Evolutionary conservation across 2,888 invertebrate species (phyloP).

Genomic region (Pollenia labialis): DNA sequence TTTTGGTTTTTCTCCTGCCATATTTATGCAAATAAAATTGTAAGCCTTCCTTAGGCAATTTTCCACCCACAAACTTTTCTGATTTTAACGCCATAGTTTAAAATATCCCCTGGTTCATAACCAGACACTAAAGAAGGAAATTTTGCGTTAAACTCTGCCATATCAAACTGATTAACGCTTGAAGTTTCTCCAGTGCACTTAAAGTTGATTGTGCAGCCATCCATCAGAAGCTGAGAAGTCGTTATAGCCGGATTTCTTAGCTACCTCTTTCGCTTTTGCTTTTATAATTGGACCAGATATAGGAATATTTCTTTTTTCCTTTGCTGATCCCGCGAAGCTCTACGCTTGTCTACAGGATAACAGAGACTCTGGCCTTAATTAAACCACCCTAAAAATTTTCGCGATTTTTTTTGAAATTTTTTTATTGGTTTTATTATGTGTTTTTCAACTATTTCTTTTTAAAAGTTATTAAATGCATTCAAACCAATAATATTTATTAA

Average conservation of each 20-base stretch:
- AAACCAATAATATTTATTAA: too few species aligned
- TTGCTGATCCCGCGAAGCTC: too few species aligned
- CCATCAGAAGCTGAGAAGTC: conserved; percentile 47
- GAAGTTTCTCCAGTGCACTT: conserved; percentile 53
- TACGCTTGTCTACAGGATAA: too few species aligned
- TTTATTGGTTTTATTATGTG: too few species aligned
- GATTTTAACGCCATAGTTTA: too few species aligned
- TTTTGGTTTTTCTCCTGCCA: too few species aligned
- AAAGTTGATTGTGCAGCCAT: conserved; percentile 53
- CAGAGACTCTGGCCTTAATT: too few species aligned
- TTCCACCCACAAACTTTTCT: too few species aligned
- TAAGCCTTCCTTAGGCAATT: conserved; percentile 76
- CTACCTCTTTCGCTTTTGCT: conserved; percentile 30
- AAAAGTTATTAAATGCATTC: too few species aligned
- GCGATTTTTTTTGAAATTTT: too few species aligned
- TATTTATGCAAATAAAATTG: conserved; percentile 75
- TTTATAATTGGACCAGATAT: conserved; percentile 29
- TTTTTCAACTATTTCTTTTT: too few species aligned
- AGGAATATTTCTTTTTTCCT: neutral
- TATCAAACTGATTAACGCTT: conserved; percentile 43
- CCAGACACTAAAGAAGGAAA: conserved; percentile 42
- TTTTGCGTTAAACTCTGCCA: conserved; percentile 48
- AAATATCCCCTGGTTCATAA: conserved; percentile 61
- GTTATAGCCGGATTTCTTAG: conserved; percentile 7
- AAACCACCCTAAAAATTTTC: too few species aligned